Evolutionary conservation across 1,140 invertebrate species (phyloP).

Genomic region (Cotesia vestalis): DNA sequence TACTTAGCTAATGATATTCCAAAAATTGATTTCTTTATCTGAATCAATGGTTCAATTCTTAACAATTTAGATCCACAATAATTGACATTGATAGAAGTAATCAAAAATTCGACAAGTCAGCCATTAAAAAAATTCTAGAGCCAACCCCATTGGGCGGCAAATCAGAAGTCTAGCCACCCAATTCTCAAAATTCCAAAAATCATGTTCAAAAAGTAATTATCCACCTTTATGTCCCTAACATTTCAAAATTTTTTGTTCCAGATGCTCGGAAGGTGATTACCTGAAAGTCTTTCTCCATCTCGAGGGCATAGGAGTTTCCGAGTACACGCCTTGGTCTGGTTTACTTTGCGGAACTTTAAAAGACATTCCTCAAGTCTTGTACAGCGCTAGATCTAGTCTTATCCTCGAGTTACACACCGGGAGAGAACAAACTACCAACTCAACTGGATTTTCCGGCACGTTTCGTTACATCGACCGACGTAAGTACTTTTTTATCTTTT

Average conservation of each 20-base stretch:
- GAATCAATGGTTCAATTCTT: too few species aligned
- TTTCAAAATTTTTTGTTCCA: conserved; percentile 57
- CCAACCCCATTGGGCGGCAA: background rate
- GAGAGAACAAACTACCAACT: conserved; percentile 68
- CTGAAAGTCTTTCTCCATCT: conserved; percentile 82
- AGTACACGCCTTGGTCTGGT: conserved; percentile 79
- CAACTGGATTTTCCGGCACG: conserved; percentile 80
- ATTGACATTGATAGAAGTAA: too few species aligned
- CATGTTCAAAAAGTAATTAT: too few species aligned
- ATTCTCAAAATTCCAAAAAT: too few species aligned
- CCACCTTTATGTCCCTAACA: too few species aligned
- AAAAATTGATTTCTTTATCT: too few species aligned
- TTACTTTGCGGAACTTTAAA: conserved; percentile 78
- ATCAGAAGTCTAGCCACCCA: background rate
- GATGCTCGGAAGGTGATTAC: conserved; percentile 80
- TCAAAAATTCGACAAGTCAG: too few species aligned
- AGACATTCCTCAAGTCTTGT: conserved; percentile 79
- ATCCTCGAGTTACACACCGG: conserved; percentile 83
- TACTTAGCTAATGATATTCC: too few species aligned
- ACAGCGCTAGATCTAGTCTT: conserved; percentile 81
- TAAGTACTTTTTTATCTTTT: conserved; percentile 67
- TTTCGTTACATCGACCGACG: conserved; percentile 85
- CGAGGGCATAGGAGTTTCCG: conserved; percentile 76
- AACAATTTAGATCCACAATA: too few species aligned
- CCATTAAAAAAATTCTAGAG: too few species aligned